Conservation (phyloP, 2,888 invertebrate genomes). For the Diplolepis rosae region DNA sequence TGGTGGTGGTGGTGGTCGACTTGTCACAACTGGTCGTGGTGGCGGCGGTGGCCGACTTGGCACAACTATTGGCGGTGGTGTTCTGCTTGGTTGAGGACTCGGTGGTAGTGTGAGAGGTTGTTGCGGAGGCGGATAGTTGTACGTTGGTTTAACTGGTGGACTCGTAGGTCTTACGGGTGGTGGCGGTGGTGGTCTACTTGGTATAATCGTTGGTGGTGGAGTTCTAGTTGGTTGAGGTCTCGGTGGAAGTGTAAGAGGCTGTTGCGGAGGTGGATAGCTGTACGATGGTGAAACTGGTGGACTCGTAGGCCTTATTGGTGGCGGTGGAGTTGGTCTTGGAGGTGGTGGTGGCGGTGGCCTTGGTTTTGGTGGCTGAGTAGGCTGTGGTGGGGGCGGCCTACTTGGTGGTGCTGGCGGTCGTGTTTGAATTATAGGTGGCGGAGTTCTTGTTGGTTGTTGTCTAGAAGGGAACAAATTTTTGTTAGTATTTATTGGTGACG, state of each 20-base stretch:
- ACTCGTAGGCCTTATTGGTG: constrained; percentile 31
- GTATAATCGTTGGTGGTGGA: not conserved
- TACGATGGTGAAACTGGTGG: constrained; percentile 42
- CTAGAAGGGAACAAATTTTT: constrained; percentile 10
- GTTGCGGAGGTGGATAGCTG: constrained; percentile 32
- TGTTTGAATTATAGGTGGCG: constrained; percentile 35
- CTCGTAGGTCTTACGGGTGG: constrained; percentile 38
- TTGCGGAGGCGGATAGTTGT: constrained; percentile 27
- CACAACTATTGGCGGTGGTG: too few species aligned
- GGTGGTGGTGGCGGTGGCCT: constrained; percentile 26
- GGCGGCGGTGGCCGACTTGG: constrained; percentile 47
- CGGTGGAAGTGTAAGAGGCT: constrained; percentile 15
- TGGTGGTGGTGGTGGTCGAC: constrained; percentile 49
- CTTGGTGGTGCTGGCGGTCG: constrained; percentile 52
- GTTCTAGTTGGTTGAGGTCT: not conserved
- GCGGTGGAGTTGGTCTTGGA: not conserved
- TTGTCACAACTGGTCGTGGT: too few species aligned
- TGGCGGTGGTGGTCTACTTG: constrained; percentile 37
- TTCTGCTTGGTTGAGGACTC: constrained; percentile 34
- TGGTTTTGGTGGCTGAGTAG: constrained; percentile 19
- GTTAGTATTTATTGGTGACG: too few species aligned
- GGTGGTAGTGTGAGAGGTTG: constrained; percentile 3
- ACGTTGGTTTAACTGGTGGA: constrained; percentile 3
- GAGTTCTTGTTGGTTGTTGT: constrained; percentile 34
- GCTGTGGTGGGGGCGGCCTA: constrained; percentile 53